A percentile compares a stretch with the other conserved stretches of the same genome.
Conservation (phyloP, 2,797 vertebrate genomes). For the Monodelphis domestica region DNA sequence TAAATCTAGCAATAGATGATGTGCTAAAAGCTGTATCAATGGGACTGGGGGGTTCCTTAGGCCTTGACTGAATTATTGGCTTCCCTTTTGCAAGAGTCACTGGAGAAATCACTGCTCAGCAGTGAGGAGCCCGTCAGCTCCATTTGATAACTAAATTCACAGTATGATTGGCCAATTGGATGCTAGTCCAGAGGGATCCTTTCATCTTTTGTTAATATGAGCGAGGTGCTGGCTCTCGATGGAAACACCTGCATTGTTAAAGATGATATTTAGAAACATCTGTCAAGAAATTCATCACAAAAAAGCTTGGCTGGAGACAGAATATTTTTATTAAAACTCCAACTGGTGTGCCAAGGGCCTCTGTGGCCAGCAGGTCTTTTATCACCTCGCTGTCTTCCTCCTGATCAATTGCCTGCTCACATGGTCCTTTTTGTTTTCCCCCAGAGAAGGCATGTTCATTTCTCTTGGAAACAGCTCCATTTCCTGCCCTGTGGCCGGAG, state of each 20-base stretch:
- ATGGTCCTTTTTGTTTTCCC: constrained; percentile 22
- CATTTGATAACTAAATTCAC: constrained; percentile 15
- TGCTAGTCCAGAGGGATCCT: constrained; percentile 18
- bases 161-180: constrained; percentile 19
- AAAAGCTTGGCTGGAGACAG: constrained; percentile 32
- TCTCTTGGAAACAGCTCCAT: constrained; percentile 66
- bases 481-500: constrained; percentile 56
- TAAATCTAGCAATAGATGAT: constrained; percentile 18
- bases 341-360: constrained; percentile 25
- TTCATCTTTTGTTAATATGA: constrained; percentile 46
- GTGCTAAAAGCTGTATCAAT: constrained; percentile 34
- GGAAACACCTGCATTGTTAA: constrained; percentile 50
- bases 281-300: constrained; percentile 30
- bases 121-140: neutral
- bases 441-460: constrained; percentile 47
- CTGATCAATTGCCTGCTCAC: constrained; percentile 56
- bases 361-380: constrained; percentile 49
- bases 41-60: neutral
- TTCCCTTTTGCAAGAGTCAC: neutral
- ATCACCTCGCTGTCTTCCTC: constrained; percentile 39
- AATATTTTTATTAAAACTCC: constrained; percentile 38
- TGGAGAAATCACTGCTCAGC: neutral
- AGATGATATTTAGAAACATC: constrained; percentile 42
- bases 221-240: neutral
- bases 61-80: neutral